Base-by-base conservation (phyloP, 37 sponge, comb jelly and placozoan species). In the Bolinopsis microptera region DNA sequence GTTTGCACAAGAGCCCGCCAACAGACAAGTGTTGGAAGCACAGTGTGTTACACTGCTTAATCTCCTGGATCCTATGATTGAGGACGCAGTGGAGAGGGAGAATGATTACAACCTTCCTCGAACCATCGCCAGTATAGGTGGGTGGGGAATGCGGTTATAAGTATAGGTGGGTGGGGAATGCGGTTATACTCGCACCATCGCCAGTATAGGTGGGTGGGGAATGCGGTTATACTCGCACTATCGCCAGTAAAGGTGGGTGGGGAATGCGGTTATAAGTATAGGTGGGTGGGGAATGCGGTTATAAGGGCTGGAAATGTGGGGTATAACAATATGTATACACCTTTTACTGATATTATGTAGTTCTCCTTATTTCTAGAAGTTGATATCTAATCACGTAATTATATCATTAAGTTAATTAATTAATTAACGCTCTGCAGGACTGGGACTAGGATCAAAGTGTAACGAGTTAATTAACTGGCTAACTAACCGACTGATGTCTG, bases 51-150 rank as follows among this genome's bases (percentile, higher is more conserved):
- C 22, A 18, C 34, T 80, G 23, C 82, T 80, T 35, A 16, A 34
- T 9, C 82, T 80, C 24, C 82, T 80, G 5, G 82, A 80, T 80
- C 82, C 82, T 32, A 80, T 80, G 82, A 80, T 80, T 23, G 82
- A 80, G 22, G 82, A 80, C 32, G 82, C 82, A 8, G 82, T 80
- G 5, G 82, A 80, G 22, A 27, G 38, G 32, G 82, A 80, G 22
- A 80, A 35, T 35, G 82, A 80, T 80, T 80, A 36, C 38, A 35
- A 35, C 23, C 37, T 80, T 23, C 82, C 82, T 34, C 34, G 82
- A 3, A 80, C 82, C 38, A 80, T 80, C 30, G 82, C 82, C 24
- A 3, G 36, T 35, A 80, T 80, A 80, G 82, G 82, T 80, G n/a
- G n/a, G n/a, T n/a, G n/a, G n/a, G n/a, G n/a, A n/a, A n/a, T n/a